Evolutionary conservation across 1,140 invertebrate species (phyloP).

Genomic region (Brachionus rubens): DNA sequence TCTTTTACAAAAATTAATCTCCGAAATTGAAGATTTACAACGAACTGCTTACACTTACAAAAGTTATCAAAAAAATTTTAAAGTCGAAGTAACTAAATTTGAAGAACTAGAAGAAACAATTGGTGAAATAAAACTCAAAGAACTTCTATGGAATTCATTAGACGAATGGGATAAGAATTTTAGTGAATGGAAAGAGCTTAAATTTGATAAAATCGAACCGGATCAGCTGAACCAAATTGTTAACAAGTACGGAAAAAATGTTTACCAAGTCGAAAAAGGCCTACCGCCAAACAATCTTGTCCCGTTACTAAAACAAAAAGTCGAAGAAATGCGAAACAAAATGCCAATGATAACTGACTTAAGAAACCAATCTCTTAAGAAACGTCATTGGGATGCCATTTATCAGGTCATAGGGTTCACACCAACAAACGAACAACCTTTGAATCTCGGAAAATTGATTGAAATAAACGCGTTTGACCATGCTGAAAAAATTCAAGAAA

Average conservation of each 20-base stretch:
- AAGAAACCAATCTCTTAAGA: constrained; percentile 57
- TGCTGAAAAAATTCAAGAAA: constrained; percentile 72
- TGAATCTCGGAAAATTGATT: constrained; percentile 57
- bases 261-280: constrained; percentile 72
- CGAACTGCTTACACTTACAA: constrained; percentile 68
- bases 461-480: constrained; percentile 68
- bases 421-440: constrained; percentile 53
- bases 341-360: constrained; percentile 60
- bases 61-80: constrained; percentile 61
- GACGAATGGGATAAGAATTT: constrained; percentile 69
- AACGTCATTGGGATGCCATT: constrained; percentile 59
- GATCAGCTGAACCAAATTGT: constrained; percentile 70
- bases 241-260: constrained; percentile 69
- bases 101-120: constrained; percentile 74
- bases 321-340: constrained; percentile 59
- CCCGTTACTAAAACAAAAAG: constrained; percentile 57
- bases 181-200: constrained; percentile 65
- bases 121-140: constrained; percentile 72
- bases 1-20: constrained; percentile 66
- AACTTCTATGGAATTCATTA: constrained; percentile 72
- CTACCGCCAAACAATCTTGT: constrained; percentile 60
- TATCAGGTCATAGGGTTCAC: constrained; percentile 54
- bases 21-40: constrained; percentile 66
- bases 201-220: constrained; percentile 70
- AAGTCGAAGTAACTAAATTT: constrained; percentile 73